Evolutionary conservation across 2,797 vertebrate genomes (phyloP), one percentile per base, ranked within the genome.

Genomic region (Kryptopterus vitreolus): DNA sequence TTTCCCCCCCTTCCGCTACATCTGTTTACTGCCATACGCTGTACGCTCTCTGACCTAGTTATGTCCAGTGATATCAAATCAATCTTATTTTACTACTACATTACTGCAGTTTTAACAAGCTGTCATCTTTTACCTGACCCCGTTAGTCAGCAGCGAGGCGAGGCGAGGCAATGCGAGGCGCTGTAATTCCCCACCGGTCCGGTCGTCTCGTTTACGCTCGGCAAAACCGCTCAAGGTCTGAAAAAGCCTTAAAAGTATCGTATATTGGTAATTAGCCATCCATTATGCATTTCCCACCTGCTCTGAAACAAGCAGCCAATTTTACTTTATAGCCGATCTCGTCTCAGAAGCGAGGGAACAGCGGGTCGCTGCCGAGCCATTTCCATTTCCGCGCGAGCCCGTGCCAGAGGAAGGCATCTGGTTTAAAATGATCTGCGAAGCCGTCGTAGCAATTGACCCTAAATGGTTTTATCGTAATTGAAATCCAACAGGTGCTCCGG

Each of bases 401-500:
- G 59, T 35, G 50, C 69, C 66, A 77, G 61, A 24, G 81, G 80
- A 83, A 83, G 82, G 81, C 70, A 69, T 81, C 80, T 86, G 84
- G 84, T 87, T 86, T 85, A 83, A 38, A 86, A 80, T 62, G 53
- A 80, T 81, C 85, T 85, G 83, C 22, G n/a, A 62, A 81, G 80
- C 79, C 78, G 77, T 46, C 55, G 82, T 81, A 83, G 57, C 83
- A 82, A 74, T 84, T 87, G 88, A 90, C 89, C 88, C 74, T 43
- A 26, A 75, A 78, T 79, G n/a, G 83, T 82, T 86, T 81, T 65
- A 68, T 46, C 29, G 77, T 84, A 85, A 86, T 81, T 73, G 80
- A 86, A 85, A 88, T 84, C 77, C 88, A 89, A 89, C 88, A 89
- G 88, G 88, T 90, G 83, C 83, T 63, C 79, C 75, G 59, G 81